Percentiles rank a stretch among this genome's conserved stretches.
These are phyloP conservation scores for Cyprinella venusta DNA, from an alignment of 2,797 vertebrate genomes.

Conservation along the genomic window DNA sequence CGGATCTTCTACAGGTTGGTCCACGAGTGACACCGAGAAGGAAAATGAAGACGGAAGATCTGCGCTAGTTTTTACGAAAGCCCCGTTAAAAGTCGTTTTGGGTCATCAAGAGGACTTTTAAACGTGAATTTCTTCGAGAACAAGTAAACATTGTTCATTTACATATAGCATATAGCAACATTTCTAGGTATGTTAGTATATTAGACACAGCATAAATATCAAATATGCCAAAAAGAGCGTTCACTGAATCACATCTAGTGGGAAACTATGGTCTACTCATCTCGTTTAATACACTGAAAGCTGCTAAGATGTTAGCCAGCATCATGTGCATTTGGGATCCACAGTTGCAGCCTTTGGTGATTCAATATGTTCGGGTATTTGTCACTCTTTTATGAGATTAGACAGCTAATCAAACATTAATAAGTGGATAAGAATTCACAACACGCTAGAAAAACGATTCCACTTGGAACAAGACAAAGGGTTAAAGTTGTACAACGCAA, in stretches of 20 bases:
- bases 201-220: not conserved
- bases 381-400: constrained; percentile 28
- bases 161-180: not conserved
- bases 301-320: constrained; percentile 22
- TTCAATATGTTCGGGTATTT: constrained; percentile 19
- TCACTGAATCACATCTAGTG: not conserved
- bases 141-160: not conserved
- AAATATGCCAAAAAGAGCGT: constrained; percentile 22
- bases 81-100: not conserved
- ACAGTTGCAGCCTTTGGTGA: not conserved
- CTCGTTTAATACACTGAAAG: constrained; percentile 34
- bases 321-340: constrained; percentile 32
- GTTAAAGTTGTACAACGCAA: constrained; percentile 31
- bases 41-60: constrained; percentile 37
- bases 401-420: constrained; percentile 36
- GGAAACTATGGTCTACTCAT: constrained; percentile 27
- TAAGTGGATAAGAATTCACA: constrained; percentile 11
- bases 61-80: too few relatives aligned
- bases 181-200: too few relatives aligned
- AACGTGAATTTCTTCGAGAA: not conserved
- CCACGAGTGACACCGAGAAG: constrained; percentile 24
- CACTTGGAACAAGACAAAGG: not conserved
- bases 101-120: not conserved
- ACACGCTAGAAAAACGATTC: constrained; percentile 2
- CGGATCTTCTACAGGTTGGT: constrained; percentile 30